phyloP scores from a whole-genome alignment of 2,888 invertebrate species.

The Chymomyza fuscimana region DNA sequence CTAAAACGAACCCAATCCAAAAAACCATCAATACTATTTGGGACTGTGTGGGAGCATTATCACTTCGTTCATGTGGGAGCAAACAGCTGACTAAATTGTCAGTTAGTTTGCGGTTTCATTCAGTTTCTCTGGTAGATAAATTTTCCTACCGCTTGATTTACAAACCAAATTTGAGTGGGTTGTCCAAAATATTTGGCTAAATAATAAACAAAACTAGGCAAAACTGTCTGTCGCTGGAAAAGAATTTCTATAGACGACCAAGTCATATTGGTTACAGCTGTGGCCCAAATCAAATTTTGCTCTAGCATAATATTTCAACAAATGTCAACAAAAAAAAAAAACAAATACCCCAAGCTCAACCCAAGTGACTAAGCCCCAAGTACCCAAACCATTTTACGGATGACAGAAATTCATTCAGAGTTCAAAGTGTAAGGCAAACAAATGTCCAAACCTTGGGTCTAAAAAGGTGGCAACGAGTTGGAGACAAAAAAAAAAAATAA shows the following conservation, averaged over 20 bases:
- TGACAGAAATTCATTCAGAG: slow-evolving; percentile 2
- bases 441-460: neutral
- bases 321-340: neutral
- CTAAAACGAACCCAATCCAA: neutral
- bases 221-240: neutral
- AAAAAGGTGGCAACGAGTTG: neutral
- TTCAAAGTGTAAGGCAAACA: slow-evolving; percentile 1
- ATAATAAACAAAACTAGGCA: slow-evolving; percentile 15
- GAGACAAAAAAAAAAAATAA: neutral
- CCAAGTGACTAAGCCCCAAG: neutral
- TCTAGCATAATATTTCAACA: slow-evolving; percentile 6
- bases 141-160: slow-evolving; percentile 60
- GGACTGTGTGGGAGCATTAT: neutral
- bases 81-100: slow-evolving; percentile 52
- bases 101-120: slow-evolving; percentile 31
- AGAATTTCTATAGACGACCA: neutral
- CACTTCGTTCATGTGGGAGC: neutral
- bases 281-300: neutral
- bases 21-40: neutral
- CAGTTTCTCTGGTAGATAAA: slow-evolving; percentile 52
- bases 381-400: neutral
- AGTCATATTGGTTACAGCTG: slow-evolving; percentile 4
- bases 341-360: neutral
- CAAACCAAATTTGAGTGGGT: slow-evolving; percentile 45
- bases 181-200: slow-evolving; percentile 8